Percentiles rank a stretch among this genome's conserved stretches.
Conservation (phyloP, 2,888 invertebrate species). For the Xanthia togata region DNA sequence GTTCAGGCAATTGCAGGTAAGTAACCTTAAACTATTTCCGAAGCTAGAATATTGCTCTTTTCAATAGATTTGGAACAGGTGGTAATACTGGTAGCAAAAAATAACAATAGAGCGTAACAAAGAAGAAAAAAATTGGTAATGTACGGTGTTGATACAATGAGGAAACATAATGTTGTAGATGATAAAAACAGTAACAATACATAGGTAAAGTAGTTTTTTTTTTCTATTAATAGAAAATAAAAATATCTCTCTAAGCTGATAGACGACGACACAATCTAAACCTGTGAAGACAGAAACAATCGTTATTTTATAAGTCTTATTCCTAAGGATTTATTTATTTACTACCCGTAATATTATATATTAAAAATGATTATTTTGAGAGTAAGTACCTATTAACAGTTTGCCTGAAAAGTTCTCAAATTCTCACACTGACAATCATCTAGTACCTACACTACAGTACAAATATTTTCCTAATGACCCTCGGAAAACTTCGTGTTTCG, state of each 20-base stretch:
- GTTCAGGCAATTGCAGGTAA: conserved; percentile 36
- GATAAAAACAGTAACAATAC: conserved; percentile 20
- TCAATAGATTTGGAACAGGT: conserved; percentile 40
- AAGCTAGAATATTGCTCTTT: conserved; percentile 41
- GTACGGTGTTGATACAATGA: not conserved
- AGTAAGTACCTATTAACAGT: too few relatives aligned
- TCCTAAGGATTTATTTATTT: too few relatives aligned
- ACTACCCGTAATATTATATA: too few relatives aligned
- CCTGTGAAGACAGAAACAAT: not conserved
- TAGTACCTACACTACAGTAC: not conserved
- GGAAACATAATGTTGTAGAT: not conserved
- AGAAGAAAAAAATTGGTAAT: conserved; percentile 24
- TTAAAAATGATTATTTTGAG: too few relatives aligned
- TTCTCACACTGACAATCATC: not conserved
- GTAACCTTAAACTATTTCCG: conserved; percentile 49
- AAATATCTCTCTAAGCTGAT: not conserved
- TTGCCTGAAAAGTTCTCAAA: not conserved
- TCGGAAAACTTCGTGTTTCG: too few relatives aligned
- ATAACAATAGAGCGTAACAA: conserved; percentile 51
- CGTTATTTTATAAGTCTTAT: not conserved
- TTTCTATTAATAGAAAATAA: not conserved
- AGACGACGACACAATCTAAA: not conserved
- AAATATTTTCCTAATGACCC: too few relatives aligned
- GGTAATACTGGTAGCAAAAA: conserved; percentile 43
- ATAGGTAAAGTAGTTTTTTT: not conserved